These are phyloP conservation scores for Anastrepha obliqua DNA, from an alignment of 1,140 invertebrate genomes.

Conservation along the genomic window DNA sequence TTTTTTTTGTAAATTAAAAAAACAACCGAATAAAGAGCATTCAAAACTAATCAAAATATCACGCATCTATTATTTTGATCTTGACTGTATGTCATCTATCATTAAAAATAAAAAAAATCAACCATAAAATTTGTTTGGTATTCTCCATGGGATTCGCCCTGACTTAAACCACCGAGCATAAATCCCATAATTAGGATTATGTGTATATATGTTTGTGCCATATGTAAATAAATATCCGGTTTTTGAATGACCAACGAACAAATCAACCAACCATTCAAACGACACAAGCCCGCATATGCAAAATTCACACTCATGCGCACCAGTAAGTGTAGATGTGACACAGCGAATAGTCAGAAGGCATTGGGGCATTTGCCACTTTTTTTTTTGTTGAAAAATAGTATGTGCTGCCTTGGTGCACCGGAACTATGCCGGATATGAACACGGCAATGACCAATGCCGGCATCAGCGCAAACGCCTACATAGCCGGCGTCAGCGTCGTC, in stretches of 20 bases:
- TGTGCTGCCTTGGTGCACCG: background rate
- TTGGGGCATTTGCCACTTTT: too few relatives aligned
- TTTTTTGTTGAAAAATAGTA: background rate
- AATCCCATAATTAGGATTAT: constrained; percentile 63
- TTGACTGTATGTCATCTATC: too few relatives aligned
- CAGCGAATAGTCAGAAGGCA: too few relatives aligned
- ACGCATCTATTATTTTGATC: too few relatives aligned
- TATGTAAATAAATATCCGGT: constrained; percentile 57
- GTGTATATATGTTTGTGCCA: constrained; percentile 52
- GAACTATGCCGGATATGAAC: constrained; percentile 42
- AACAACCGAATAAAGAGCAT: too few relatives aligned
- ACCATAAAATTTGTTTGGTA: background rate
- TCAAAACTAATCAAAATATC: too few relatives aligned
- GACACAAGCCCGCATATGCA: background rate
- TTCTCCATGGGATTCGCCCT: background rate
- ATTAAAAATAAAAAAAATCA: too few relatives aligned
- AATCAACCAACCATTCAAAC: background rate
- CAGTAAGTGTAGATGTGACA: too few relatives aligned
- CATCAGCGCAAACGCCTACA: background rate
- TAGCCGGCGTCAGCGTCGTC: background rate
- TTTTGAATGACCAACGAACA: background rate
- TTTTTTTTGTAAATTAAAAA: too few relatives aligned
- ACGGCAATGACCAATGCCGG: constrained; percentile 22
- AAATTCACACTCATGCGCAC: too few relatives aligned
- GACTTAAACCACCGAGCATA: constrained; percentile 56